Conservation (phyloP, 1,140 invertebrate genomes). For the Bombus waltoni region DNA sequence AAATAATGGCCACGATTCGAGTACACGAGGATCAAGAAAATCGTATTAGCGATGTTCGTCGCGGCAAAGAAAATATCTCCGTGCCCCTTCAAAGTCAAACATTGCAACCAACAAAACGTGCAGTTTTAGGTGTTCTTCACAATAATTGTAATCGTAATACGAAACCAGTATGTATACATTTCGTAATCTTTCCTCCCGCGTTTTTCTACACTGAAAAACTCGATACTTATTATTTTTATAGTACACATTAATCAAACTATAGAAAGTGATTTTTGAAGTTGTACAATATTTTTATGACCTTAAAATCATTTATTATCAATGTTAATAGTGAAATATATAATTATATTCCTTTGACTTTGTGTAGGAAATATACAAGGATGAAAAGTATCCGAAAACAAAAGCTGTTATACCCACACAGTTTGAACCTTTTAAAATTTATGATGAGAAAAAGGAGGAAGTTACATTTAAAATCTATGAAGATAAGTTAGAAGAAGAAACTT, state of each 20-base stretch:
- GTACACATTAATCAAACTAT: background rate
- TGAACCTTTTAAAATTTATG: constrained; percentile 84
- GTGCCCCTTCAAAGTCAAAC: constrained; percentile 74
- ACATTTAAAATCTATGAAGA: constrained; percentile 89
- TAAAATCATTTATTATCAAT: constrained; percentile 18
- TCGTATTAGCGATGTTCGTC: constrained; percentile 69
- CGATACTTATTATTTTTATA: background rate
- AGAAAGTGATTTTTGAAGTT: background rate
- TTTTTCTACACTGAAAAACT: background rate
- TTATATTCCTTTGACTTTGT: constrained; percentile 29
- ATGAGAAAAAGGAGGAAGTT: constrained; percentile 76
- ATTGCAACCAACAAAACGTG: constrained; percentile 83
- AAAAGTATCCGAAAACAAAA: constrained; percentile 79
- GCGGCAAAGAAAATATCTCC: constrained; percentile 80
- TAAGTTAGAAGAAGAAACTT: constrained; percentile 83
- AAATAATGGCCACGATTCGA: constrained; percentile 85
- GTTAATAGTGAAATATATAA: background rate
- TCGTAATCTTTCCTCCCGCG: constrained; percentile 10
- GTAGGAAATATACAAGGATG: constrained; percentile 79
- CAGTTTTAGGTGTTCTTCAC: constrained; percentile 83
- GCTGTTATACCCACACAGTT: constrained; percentile 65
- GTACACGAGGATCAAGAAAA: constrained; percentile 88
- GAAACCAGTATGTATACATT: constrained; percentile 79
- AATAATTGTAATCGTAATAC: constrained; percentile 75
- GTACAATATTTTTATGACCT: background rate